These are phyloP conservation scores for Betta splendens DNA, from an alignment of 2,797 vertebrate species.

Conservation along the genomic window DNA sequence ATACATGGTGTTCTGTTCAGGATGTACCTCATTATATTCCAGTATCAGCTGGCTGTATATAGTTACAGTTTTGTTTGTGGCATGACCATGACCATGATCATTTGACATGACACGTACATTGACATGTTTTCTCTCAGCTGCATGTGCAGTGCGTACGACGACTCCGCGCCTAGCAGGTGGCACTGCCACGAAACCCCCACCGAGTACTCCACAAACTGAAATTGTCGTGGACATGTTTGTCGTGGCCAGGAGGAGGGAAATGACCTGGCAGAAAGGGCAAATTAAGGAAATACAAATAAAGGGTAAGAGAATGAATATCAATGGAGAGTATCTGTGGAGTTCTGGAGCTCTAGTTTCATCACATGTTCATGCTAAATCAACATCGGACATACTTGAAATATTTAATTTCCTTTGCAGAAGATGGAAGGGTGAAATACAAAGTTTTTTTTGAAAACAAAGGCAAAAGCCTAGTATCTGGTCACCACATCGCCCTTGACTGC, in stretches of 20 bases:
- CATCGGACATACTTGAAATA: not conserved
- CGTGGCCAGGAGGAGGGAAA: slow-evolving; percentile 54
- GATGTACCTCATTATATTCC: too few species aligned
- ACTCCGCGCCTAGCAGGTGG: not conserved
- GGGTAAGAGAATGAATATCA: slow-evolving; percentile 61
- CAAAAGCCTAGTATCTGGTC: slow-evolving; percentile 86
- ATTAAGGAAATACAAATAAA: slow-evolving; percentile 52
- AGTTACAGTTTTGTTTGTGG: too few species aligned
- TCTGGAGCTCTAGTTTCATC: not conserved
- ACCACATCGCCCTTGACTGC: slow-evolving; percentile 87
- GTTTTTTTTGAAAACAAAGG: slow-evolving; percentile 87
- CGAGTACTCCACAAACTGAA: not conserved
- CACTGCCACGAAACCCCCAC: not conserved
- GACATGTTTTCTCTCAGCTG: not conserved
- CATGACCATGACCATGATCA: too few species aligned
- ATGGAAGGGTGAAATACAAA: slow-evolving; percentile 81
- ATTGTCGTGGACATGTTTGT: slow-evolving; percentile 52
- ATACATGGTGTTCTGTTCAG: too few species aligned
- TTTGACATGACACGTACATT: too few species aligned
- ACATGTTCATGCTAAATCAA: not conserved
- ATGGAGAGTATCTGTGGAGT: too few species aligned
- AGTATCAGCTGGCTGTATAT: too few species aligned
- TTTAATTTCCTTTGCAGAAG: slow-evolving; percentile 23
- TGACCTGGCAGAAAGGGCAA: slow-evolving; percentile 62
- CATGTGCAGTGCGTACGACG: not conserved